Base-by-base conservation (phyloP, 37 sponge, comb jelly and placozoan species). In the Bolinopsis microptera region DNA sequence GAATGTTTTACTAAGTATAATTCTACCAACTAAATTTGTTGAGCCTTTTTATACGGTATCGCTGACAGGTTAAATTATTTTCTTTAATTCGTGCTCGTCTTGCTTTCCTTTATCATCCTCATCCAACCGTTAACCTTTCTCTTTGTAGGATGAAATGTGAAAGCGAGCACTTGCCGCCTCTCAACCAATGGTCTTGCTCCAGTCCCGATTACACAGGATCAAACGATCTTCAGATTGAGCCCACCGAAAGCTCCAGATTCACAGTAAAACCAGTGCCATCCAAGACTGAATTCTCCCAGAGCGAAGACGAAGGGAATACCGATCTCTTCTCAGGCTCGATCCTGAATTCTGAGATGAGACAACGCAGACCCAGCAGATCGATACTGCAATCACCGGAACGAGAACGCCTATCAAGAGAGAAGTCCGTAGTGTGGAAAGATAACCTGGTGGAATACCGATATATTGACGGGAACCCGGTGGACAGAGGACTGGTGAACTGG, bases 341-440 rank as follows among this genome's bases (percentile, higher is more conserved):
- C 38, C 82, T 80, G 5, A 35, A 34, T 8, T 36, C 35, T 3
- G 82, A 80, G 82, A 36, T 80, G 82, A 28, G 82, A 1, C 35
- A 80, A 8, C 35, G 82, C 38, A 28, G 30, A 1, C 82, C 82
- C 32, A 35, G 82, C 38, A 28, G 30, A 1, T 80, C 82, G 36
- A 80, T 80, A 5, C 82, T 80, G 38, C 35, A 32, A 22, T 80
- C 82, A 2, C 82, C 82, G 30, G 37, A 32, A 1, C 35, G 38
- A 22, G 38, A 34, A 9, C 24, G 37, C 3, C 37, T 80, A 9
- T 21, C 38, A 5, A 3, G 38, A 22, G 38, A 80, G 82, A 80
- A 80, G 38, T 80, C 82, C 9, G 82, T 80, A 30, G 38, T 36
- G 9, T 80, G 82, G 82, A 80, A 80, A 37, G 38, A 80, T 8